Percentiles rank a stretch among this genome's conserved stretches.
Conservation (phyloP, 2,797 vertebrate species). For the Phrynocephalus guinanensis region DNA sequence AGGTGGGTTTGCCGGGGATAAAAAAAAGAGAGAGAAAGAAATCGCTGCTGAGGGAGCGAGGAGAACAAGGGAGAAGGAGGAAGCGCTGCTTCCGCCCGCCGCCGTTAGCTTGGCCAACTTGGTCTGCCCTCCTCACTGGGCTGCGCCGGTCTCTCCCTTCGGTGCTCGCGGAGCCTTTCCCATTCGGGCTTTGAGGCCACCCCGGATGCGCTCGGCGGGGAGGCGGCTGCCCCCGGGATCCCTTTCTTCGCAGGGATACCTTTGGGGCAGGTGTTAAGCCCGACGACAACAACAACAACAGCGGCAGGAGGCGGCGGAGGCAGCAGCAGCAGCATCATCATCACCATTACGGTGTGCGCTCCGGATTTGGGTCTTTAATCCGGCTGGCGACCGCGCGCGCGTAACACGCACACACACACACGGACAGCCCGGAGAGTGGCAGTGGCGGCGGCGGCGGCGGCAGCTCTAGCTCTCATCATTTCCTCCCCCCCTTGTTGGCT, state of each 20-base stretch:
- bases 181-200: constrained; percentile 24
- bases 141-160: background rate
- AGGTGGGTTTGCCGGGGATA: constrained; percentile 83
- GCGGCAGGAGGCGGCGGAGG: background rate
- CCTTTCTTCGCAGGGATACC: constrained; percentile 9
- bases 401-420: constrained; percentile 5
- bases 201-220: constrained; percentile 30
- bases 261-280: constrained; percentile 23
- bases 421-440: constrained; percentile 59
- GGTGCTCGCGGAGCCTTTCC: background rate
- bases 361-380: constrained; percentile 42
- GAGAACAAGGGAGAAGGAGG: background rate
- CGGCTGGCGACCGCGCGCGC: constrained; percentile 41
- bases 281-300: too few relatives aligned
- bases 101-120: background rate
- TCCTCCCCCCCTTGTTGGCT: constrained; percentile 44
- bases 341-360: constrained; percentile 3
- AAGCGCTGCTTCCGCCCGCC: background rate
- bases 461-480: constrained; percentile 4
- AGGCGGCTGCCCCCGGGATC: constrained; percentile 40
- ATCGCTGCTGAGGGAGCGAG: background rate
- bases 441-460: constrained; percentile 57
- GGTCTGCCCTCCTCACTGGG: background rate
- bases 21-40: background rate
- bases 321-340: background rate